phyloP scores from a whole-genome alignment of 2,888 invertebrate genomes.

The Euproctis similis region DNA sequence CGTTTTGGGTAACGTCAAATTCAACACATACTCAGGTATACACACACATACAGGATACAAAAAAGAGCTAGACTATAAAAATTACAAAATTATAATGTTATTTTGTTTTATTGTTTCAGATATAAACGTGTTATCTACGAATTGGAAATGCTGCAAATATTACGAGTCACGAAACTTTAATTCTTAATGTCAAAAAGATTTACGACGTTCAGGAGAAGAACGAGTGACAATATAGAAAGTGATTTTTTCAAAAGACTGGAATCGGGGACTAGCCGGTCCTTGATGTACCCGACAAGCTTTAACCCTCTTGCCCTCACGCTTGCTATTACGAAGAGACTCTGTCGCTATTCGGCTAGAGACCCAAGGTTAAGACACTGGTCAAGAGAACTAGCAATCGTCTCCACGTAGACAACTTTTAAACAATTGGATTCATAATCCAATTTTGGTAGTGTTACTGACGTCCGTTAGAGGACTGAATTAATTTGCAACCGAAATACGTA shows the following conservation, averaged over 20 bases:
- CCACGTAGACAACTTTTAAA: conserved; percentile 45
- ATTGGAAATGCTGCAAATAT: conserved; percentile 59
- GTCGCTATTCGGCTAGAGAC: conserved; percentile 74
- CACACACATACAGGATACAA: too few species aligned
- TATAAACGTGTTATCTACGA: conserved; percentile 30
- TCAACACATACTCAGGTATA: too few species aligned
- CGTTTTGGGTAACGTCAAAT: too few species aligned
- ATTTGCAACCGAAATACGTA: conserved; percentile 38
- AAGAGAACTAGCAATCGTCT: conserved; percentile 56
- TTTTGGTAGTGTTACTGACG: conserved; percentile 40
- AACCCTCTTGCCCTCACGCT: conserved; percentile 68
- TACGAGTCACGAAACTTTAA: conserved; percentile 53
- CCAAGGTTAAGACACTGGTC: conserved; percentile 78
- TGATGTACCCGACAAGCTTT: conserved; percentile 71
- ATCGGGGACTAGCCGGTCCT: conserved; percentile 75
- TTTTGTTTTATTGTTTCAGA: conserved; percentile 50
- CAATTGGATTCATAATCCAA: conserved; percentile 48
- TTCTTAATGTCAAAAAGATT: conserved; percentile 64
- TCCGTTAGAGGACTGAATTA: conserved; percentile 43
- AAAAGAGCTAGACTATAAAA: too few species aligned
- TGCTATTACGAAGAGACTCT: conserved; percentile 64
- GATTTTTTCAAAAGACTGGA: conserved; percentile 57
- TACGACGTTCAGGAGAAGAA: conserved; percentile 43
- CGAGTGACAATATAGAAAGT: conserved; percentile 55
- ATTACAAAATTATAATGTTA: too few species aligned